Evolutionary conservation across 2,113 vertebrate genomes (phyloP), one percentile per base, ranked within the genome.

Genomic region (Caranx melampygus): DNA sequence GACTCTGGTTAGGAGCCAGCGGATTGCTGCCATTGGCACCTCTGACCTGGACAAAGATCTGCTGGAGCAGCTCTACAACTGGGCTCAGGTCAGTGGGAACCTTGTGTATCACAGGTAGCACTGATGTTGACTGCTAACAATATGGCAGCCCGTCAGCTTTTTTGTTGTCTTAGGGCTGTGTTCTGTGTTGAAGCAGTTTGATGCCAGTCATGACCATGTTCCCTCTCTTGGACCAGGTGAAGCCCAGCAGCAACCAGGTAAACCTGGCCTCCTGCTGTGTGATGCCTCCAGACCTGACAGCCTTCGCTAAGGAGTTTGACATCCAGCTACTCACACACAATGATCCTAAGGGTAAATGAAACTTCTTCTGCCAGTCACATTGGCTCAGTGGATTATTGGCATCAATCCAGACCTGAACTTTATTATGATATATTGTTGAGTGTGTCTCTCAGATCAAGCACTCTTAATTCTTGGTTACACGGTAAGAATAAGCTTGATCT

Each of bases 231-330:
- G 35, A 74, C 37, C 76, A 99, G 98, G 96, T 99, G 75, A 99
- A 99, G 88, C 98, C 98, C 76, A 98, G 95, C 90, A 99, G 98
- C 90, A 99, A 99, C 90, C 98, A 99, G 94, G 97, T 99, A 63
- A 99, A 99, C 90, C 94, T 99, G 61, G 98, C 98, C 37, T 99
- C 98, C 52, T 99, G 98, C 92, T 99, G 98, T 82, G 98, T 99
- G 89, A 99, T 99, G 98, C 98, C 98, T 73, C 98, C 98, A 20
- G 98, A 99, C 88, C 93, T 99, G 69, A 99, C 98, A 68, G 97
- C 97, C 31, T 99, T 99, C 73, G 98, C 98, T 11, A 99, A 99
- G 91, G 93, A 98, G 76, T 97, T 95, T 87, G 98, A 98, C 89
- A 99, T 99, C 89, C 98, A 99, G 92, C 94, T 99, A 18, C 93